Percentiles rank a stretch among this genome's conserved stretches.
These are phyloP conservation scores for Drosophila rhopaloa DNA, from an alignment of 1,140 invertebrate species.

Conservation along the genomic window DNA sequence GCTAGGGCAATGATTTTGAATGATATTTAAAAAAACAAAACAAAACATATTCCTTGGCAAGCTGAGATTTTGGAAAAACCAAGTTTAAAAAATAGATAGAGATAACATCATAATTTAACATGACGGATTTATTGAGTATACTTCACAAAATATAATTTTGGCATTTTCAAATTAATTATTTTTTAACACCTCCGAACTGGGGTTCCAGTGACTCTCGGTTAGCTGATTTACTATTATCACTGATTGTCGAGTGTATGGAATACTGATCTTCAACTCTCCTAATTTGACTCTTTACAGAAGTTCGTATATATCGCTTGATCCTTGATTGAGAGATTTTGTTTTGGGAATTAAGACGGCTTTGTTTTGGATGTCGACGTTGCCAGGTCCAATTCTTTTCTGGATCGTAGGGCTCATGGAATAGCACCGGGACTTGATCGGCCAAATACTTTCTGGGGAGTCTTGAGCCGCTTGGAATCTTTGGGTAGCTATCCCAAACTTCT, in stretches of 20 bases:
- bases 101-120: background rate
- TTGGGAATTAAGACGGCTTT: background rate
- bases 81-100: background rate
- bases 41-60: background rate
- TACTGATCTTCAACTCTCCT: too few relatives aligned
- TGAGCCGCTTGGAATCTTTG: background rate
- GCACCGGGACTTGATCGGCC: conserved; percentile 8
- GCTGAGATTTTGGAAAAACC: background rate
- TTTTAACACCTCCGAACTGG: background rate
- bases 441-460: conserved; percentile 1
- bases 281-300: background rate
- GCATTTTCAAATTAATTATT: background rate
- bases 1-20: background rate
- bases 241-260: background rate
- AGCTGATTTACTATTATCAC: background rate
- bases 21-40: background rate
- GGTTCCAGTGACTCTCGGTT: background rate
- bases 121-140: background rate
- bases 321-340: background rate
- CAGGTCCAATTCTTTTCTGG: conserved; percentile 10
- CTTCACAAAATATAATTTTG: background rate
- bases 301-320: conserved; percentile 5
- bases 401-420: conserved; percentile 32
- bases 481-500: background rate
- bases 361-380: conserved; percentile 25